Conservation (phyloP, 2,113 vertebrate species). For the Channa maculata region DNA sequence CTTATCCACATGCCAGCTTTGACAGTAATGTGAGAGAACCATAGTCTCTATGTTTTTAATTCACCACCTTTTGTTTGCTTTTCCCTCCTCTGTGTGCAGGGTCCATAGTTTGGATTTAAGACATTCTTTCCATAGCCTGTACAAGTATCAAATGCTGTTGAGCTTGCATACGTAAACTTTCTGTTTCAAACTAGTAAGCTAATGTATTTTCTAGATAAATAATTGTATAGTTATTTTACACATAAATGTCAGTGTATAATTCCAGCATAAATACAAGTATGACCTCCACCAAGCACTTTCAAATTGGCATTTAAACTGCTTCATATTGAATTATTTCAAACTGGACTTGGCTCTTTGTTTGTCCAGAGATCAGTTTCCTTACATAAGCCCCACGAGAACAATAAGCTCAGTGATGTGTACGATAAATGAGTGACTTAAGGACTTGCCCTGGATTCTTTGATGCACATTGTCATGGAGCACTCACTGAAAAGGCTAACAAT, state of each 20-base stretch:
- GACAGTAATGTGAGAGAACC: conserved; percentile 16
- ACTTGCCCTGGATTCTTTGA: conserved; percentile 36
- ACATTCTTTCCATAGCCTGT: conserved; percentile 64
- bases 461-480: conserved; percentile 43
- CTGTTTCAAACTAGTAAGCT: conserved; percentile 27
- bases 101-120: conserved; percentile 24
- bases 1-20: not conserved
- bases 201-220: not conserved
- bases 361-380: conserved; percentile 42
- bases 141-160: conserved; percentile 51
- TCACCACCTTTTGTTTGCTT: conserved; percentile 60
- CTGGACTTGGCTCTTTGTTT: conserved; percentile 28
- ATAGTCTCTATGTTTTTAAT: conserved; percentile 39
- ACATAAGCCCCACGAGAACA: conserved; percentile 51
- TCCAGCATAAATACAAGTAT: conserved; percentile 46
- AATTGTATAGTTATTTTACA: conserved; percentile 36
- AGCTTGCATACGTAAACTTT: conserved; percentile 42
- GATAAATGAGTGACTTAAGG: conserved; percentile 27
- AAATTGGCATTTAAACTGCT: conserved; percentile 23
- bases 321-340: conserved; percentile 25
- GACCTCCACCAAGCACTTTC: conserved; percentile 29
- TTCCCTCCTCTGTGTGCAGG: conserved; percentile 33
- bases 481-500: conserved; percentile 49
- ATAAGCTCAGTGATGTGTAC: conserved; percentile 12
- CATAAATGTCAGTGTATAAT: conserved; percentile 25